Percentiles rank a stretch among this genome's conserved stretches.
Evolutionary conservation across 2,113 vertebrate species (phyloP).

Genomic region (Cercocebus atys): DNA sequence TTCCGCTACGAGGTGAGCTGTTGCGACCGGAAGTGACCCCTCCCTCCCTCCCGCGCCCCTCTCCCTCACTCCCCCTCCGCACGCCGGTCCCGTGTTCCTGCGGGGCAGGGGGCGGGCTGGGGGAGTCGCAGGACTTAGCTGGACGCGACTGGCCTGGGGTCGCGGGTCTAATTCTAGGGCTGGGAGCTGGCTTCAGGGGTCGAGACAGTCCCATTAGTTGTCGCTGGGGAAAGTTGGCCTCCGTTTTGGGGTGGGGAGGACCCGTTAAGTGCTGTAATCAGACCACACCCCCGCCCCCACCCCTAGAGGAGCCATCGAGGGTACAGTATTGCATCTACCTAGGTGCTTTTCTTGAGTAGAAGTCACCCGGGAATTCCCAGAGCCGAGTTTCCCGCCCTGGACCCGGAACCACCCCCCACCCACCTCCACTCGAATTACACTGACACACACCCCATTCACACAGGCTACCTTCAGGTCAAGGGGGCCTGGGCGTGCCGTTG

Average conservation of each 20-base stretch:
- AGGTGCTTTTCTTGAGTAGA: not conserved
- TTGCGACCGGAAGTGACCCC: conserved; percentile 73
- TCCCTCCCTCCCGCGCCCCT: conserved; percentile 60
- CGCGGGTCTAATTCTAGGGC: not conserved
- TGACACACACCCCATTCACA: rapidly evolving
- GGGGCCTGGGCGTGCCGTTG: not conserved
- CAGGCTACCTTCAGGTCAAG: rapidly evolving
- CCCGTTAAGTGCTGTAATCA: not conserved
- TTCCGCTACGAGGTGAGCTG: conserved; percentile 83
- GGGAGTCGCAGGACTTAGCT: not conserved
- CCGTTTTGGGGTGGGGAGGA: not conserved
- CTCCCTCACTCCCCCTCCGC: not conserved
- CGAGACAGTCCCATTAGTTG: not conserved
- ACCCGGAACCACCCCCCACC: not conserved
- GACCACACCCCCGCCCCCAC: not conserved
- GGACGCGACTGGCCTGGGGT: not conserved
- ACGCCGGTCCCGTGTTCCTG: not conserved
- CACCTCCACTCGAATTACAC: not conserved
- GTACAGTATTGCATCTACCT: not conserved
- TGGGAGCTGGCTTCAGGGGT: not conserved
- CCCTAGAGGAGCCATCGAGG: not conserved
- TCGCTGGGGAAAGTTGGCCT: not conserved
- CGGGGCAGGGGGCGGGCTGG: not conserved
- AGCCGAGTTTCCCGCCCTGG: conserved; percentile 59
- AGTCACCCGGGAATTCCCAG: not conserved